Percentiles rank a stretch among this genome's conserved stretches.
phyloP scores from a whole-genome alignment of 2,888 invertebrate species.

The Sphinx pinastri region DNA sequence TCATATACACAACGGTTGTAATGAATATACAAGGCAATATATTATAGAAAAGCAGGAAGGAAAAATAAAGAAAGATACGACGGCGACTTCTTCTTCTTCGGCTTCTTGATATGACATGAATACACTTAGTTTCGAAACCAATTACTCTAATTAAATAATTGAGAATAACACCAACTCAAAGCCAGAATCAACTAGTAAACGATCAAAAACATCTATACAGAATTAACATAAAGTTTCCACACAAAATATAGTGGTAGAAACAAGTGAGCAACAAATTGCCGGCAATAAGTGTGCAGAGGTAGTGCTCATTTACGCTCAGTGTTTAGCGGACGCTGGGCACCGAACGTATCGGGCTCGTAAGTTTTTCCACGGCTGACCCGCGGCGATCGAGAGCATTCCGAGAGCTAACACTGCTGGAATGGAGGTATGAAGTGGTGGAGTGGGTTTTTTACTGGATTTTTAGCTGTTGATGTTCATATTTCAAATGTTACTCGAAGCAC shows the following conservation, averaged over 20 bases:
- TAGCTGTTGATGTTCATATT: no score
- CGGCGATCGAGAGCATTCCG: conserved; percentile 70
- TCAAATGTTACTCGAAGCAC: no score
- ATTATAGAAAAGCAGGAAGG: no score
- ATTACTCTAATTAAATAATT: not conserved
- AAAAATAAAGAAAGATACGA: no score
- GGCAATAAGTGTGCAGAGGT: conserved; percentile 16
- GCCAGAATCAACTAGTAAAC: not conserved
- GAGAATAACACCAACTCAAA: not conserved
- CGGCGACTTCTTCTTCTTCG: no score
- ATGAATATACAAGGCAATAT: no score
- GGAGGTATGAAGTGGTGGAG: conserved; percentile 49
- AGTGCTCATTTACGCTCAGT: conserved; percentile 27
- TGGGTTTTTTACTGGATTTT: conserved; percentile 19
- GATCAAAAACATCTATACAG: not conserved
- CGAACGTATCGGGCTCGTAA: conserved; percentile 58
- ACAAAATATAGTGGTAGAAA: conserved; percentile 6
- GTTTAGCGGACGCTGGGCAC: conserved; percentile 33
- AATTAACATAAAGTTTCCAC: conserved; percentile 1
- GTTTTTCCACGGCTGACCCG: conserved; percentile 78
- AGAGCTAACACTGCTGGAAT: conserved; percentile 44
- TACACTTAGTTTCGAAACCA: no score
- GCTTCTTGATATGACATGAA: no score
- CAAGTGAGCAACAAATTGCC: conserved; percentile 13
- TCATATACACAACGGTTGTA: no score